A percentile compares a stretch with the other conserved stretches of the same genome.
Conservation (phyloP, 1,140 invertebrate species). For the Penaeus vannamei region DNA sequence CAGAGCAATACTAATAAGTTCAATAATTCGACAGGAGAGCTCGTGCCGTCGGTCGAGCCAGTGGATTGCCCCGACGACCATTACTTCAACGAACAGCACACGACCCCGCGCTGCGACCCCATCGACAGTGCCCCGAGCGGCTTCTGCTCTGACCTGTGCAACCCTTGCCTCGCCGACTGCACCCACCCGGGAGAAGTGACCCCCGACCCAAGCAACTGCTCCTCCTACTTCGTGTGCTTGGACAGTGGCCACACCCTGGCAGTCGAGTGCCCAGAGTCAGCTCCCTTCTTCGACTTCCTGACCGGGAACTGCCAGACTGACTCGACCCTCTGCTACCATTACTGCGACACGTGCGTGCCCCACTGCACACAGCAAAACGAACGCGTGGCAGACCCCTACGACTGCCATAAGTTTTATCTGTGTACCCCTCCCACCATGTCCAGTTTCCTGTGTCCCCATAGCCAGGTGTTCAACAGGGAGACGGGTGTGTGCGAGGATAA, state of each 20-base stretch:
- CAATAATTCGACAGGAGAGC: too few species aligned
- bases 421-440: not conserved
- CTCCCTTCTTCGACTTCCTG: not conserved
- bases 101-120: slow-evolving; percentile 17
- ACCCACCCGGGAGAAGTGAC: not conserved
- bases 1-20: too few species aligned
- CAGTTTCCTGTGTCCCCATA: slow-evolving; percentile 5
- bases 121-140: not conserved
- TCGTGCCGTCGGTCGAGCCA: not conserved
- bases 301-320: not conserved
- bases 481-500: not conserved
- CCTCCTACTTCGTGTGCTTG: not conserved
- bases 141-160: not conserved
- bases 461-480: not conserved
- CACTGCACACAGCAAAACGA: not conserved
- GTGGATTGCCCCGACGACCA: not conserved
- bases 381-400: not conserved
- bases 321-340: slow-evolving; percentile 12
- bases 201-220: not conserved
- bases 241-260: not conserved
- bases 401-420: slow-evolving; percentile 26
- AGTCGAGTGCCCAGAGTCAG: not conserved
- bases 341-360: slow-evolving; percentile 34
- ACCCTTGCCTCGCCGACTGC: slow-evolving; percentile 8
- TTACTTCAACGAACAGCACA: not conserved